Percentiles rank a stretch among this genome's conserved stretches.
Evolutionary conservation across 1,140 invertebrate species (phyloP).

Genomic region (Parapsyche elsis): DNA sequence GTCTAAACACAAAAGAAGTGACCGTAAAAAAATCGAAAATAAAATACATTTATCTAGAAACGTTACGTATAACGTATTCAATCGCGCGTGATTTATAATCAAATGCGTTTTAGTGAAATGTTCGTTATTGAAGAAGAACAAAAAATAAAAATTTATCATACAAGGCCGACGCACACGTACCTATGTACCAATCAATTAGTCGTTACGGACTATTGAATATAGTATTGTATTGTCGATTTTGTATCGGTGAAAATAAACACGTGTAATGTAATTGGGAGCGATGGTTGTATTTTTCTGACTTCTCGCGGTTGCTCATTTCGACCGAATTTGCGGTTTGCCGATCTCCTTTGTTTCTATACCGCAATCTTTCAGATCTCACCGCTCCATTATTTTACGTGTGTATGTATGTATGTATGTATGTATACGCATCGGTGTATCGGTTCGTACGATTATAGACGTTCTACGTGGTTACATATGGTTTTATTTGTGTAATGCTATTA

Average conservation of each 20-base stretch:
- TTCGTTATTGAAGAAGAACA: neutral
- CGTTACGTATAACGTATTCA: neutral
- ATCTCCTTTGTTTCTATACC: constrained; percentile 37
- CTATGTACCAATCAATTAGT: neutral
- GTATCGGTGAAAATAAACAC: too few species aligned
- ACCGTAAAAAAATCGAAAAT: constrained; percentile 6
- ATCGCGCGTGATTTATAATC: constrained; percentile 15
- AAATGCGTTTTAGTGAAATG: neutral
- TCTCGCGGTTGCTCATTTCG: constrained; percentile 23
- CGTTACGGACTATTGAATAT: too few species aligned
- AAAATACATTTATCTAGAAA: neutral
- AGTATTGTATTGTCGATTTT: too few species aligned
- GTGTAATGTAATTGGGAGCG: neutral
- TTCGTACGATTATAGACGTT: too few species aligned
- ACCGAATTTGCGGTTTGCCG: constrained; percentile 35
- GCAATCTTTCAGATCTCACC: constrained; percentile 37
- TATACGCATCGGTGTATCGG: neutral
- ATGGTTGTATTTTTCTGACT: constrained; percentile 21
- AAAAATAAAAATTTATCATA: neutral
- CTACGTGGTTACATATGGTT: too few species aligned
- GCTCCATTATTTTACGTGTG: constrained; percentile 18
- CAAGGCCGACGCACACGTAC: neutral
- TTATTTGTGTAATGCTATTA: too few species aligned
- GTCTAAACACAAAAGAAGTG: constrained; percentile 27
- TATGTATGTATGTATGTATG: neutral